Percentiles rank a stretch among this genome's conserved stretches.
Conservation (phyloP, 2,113 vertebrate genomes). For the Procavia capensis region DNA sequence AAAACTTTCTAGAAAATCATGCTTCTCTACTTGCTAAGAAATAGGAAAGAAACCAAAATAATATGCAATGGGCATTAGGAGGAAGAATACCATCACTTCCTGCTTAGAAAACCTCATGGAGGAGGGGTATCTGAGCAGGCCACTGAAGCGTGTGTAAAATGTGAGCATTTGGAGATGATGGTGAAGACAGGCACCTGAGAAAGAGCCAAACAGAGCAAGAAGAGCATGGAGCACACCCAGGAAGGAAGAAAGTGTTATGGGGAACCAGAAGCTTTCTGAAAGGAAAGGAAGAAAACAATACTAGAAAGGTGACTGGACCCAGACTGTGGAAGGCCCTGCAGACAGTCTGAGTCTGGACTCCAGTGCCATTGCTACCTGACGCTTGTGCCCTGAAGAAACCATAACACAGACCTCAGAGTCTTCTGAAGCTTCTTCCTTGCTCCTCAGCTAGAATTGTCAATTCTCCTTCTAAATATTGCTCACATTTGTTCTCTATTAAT, state of each 20-base stretch:
- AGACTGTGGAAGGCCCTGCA: not conserved
- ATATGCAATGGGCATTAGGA: not conserved
- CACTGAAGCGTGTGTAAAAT: not conserved
- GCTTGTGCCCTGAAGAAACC: not conserved
- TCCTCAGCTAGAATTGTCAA: not conserved
- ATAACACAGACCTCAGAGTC: not conserved
- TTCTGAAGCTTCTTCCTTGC: not conserved
- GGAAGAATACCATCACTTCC: not conserved
- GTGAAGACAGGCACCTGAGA: not conserved
- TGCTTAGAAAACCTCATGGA: not conserved
- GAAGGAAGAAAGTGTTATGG: not conserved
- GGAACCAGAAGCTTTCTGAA: not conserved
- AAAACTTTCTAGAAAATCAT: not conserved
- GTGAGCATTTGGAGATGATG: not conserved
- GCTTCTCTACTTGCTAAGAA: not conserved
- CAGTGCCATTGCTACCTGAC: accelerated
- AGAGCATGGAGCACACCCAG: not conserved
- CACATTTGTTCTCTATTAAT: not conserved
- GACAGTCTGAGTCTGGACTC: not conserved
- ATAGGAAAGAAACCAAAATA: not conserved
- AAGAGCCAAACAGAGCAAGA: not conserved
- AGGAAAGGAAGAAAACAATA: not conserved
- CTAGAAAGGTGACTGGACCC: not conserved
- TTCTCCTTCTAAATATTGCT: not conserved
- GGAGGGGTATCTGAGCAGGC: not conserved